These are phyloP conservation scores for Oryzias javanicus DNA, from an alignment of 2,113 vertebrate genomes.

Conservation along the genomic window DNA sequence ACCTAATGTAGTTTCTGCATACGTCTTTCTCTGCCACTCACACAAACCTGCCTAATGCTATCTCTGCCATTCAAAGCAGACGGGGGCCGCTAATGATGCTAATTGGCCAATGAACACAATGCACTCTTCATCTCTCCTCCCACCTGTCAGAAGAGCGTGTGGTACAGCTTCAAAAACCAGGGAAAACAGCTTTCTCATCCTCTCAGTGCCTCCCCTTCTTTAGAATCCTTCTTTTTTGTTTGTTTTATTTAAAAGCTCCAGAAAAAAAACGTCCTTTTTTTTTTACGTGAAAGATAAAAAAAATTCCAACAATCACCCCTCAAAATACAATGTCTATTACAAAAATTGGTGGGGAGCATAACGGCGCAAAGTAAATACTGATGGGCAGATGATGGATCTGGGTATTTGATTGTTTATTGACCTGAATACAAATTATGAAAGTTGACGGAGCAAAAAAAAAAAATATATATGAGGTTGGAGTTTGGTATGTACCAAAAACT, in stretches of 20 bases:
- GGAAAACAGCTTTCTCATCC: constrained; percentile 68
- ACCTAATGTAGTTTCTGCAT: constrained; percentile 62
- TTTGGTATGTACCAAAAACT: constrained; percentile 22
- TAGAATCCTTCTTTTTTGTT: constrained; percentile 60
- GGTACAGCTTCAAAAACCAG: constrained; percentile 57
- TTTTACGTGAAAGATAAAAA: not conserved
- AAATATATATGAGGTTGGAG: constrained; percentile 4
- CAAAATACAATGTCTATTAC: constrained; percentile 36
- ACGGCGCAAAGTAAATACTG: no score
- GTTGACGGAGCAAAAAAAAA: constrained; percentile 13
- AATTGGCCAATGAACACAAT: constrained; percentile 75
- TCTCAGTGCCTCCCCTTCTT: constrained; percentile 43
- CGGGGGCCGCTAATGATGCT: constrained; percentile 74
- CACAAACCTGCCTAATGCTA: constrained; percentile 61
- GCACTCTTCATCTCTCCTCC: constrained; percentile 73
- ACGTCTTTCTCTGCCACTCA: constrained; percentile 60
- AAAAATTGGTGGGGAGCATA: constrained; percentile 17
- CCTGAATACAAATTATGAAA: constrained; percentile 17
- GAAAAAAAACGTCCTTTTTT: constrained; percentile 56
- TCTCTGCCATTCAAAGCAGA: constrained; percentile 65
- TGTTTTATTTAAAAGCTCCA: constrained; percentile 58
- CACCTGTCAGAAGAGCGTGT: constrained; percentile 72
- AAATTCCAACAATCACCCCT: not conserved
- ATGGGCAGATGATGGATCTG: constrained; percentile 24
- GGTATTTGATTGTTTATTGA: constrained; percentile 37